Evolutionary conservation across 2,888 invertebrate species (phyloP), one percentile per base, ranked within the genome.

Genomic region (Phengaris alcon): DNA sequence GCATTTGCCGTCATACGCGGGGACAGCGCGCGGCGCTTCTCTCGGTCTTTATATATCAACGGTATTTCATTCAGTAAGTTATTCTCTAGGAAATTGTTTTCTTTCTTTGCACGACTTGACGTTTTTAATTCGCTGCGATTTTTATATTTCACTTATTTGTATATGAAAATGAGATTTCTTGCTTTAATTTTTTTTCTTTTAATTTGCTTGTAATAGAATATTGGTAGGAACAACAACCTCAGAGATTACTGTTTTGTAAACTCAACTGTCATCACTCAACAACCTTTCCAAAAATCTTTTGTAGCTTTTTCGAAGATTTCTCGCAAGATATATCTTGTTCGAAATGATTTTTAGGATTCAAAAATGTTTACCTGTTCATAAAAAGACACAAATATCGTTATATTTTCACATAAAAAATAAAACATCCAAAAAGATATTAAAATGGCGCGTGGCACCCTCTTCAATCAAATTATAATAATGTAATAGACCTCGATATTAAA

Each of bases 401-500:
- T 13, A 35, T 64, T 6, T 64, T 35, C 64, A 64, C 64, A 35
- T 35, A 64, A 64, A 6, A 64, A 64, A 35, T 64, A 64, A 35
- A 64, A 12, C 64, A 64, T 1, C 44, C 64, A 35, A 64, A 64
- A 12, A 13, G 13, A 35, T 35, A 64, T 64, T 35, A 35, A 64
- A 64, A 44, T 44, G 64, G 12, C 35, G 35, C 64, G 6, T 13
- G 35, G 35, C 6, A 64, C 64, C 64, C 64, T 64, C 64, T 35
- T 64, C 64, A 64, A 64, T 64, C 64, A 35, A 64, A 35, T 44
- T 64, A 35, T 64, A 35, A 12, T 64, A 35, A 64, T 64, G 35
- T 64, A 64, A 64, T 64, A 64, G 35, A 64, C 64, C 64, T 12
- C 64, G 64, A 64, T 64, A 64, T 64, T 64, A 64, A 59, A 64